Evolutionary conservation across 2,797 vertebrate genomes (phyloP).

Genomic region (Schizopygopsis pylzovi): DNA sequence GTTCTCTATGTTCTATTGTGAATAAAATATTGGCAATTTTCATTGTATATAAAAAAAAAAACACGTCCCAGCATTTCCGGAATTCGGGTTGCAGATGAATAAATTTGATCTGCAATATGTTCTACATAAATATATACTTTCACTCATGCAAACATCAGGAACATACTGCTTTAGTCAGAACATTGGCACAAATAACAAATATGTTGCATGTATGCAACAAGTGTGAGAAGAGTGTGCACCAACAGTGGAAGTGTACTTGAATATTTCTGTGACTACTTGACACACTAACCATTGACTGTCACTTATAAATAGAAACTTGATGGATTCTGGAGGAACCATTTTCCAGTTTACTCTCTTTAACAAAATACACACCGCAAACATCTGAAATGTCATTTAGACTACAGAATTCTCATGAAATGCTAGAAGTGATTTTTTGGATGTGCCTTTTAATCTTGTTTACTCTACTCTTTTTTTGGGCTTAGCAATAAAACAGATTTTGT

Average conservation of each 20-base stretch:
- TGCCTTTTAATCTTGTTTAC: not conserved
- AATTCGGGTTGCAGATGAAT: too few relatives aligned
- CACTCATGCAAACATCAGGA: too few relatives aligned
- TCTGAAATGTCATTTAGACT: conserved; percentile 14
- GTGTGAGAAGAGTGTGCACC: not conserved
- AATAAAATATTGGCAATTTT: too few relatives aligned
- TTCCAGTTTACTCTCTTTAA: conserved; percentile 4
- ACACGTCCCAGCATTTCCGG: too few relatives aligned
- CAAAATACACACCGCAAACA: not conserved
- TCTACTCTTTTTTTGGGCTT: not conserved
- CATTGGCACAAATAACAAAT: too few relatives aligned
- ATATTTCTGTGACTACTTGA: conserved; percentile 4
- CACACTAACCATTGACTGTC: not conserved
- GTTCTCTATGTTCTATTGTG: too few relatives aligned
- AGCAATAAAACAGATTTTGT: not conserved
- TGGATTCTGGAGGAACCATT: not conserved
- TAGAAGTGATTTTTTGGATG: not conserved
- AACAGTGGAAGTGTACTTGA: conserved; percentile 13
- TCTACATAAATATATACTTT: too few relatives aligned
- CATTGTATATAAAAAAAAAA: too few relatives aligned
- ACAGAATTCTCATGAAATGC: conserved; percentile 11
- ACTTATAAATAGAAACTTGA: conserved; percentile 22
- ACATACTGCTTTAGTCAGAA: too few relatives aligned
- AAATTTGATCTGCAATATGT: too few relatives aligned
- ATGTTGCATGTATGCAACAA: not conserved